These are phyloP conservation scores for Cepaea hortensis DNA, from an alignment of 2,888 invertebrate genomes.

Conservation along the genomic window DNA sequence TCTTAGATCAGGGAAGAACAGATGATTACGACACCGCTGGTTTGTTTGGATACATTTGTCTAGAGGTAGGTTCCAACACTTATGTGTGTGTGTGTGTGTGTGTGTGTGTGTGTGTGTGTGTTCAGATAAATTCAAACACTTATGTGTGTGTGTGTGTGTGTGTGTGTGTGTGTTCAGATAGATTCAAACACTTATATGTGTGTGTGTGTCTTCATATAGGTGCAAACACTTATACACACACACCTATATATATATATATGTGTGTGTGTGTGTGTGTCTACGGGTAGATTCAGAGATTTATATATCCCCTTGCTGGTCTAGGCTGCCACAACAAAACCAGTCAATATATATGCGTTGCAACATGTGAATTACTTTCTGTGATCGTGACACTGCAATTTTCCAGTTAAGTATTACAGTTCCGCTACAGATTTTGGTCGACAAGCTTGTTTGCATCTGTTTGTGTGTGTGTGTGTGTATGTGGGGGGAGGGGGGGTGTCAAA, in stretches of 20 bases:
- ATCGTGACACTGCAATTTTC: no score
- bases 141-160: constrained; percentile 1
- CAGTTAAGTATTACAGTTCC: no score
- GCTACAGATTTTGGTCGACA: no score
- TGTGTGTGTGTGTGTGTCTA: background rate
- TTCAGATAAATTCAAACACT: constrained; percentile 3
- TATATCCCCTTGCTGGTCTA: no score
- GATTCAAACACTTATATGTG: constrained; percentile 20
- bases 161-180: background rate
- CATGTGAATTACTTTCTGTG: no score
- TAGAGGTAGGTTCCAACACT: background rate
- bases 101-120: background rate
- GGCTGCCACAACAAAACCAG: no score
- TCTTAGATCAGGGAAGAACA: background rate
- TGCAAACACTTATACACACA: background rate
- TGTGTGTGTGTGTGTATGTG: no score
- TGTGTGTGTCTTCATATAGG: constrained; percentile 17
- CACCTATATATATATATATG: background rate
- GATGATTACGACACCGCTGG: background rate
- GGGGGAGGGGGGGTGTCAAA: no score
- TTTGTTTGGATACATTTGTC: background rate
- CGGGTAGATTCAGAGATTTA: no score
- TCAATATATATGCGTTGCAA: no score
- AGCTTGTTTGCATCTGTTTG: no score
- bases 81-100: no score